These are phyloP conservation scores for Percina caprodes DNA, from an alignment of 2,113 vertebrate species.

Conservation along the genomic window DNA sequence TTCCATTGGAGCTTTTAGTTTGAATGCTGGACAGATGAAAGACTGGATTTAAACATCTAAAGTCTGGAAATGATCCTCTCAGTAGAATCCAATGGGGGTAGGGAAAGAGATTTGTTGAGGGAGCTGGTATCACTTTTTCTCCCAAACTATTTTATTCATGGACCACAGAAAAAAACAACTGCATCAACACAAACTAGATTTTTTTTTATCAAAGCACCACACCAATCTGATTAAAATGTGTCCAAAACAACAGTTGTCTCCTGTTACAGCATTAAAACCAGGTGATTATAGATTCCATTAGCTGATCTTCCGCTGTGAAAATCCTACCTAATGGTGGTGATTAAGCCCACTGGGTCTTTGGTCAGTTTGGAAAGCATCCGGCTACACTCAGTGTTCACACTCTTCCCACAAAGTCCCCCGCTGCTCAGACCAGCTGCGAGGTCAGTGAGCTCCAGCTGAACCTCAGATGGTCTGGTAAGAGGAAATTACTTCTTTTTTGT, in stretches of 20 bases:
- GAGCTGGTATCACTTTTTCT: not conserved
- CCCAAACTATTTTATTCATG: not conserved
- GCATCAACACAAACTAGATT: not conserved
- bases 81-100: not conserved
- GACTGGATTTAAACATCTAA: conserved; percentile 23
- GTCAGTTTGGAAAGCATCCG: conserved; percentile 48
- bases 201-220: conserved; percentile 8
- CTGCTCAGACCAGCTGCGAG: conserved; percentile 63
- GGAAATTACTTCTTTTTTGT: conserved; percentile 63
- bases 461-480: conserved; percentile 52
- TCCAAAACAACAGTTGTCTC: conserved; percentile 27
- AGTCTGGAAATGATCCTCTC: not conserved
- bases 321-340: conserved; percentile 53
- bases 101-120: not conserved
- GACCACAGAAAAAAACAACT: not conserved
- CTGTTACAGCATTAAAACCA: conserved; percentile 25
- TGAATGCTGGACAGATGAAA: conserved; percentile 26
- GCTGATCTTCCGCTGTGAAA: conserved; percentile 33
- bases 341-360: conserved; percentile 54
- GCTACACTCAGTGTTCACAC: conserved; percentile 17
- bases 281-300: conserved; percentile 61
- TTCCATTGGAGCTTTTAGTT: conserved; percentile 14
- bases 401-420: conserved; percentile 31
- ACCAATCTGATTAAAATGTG: conserved; percentile 22
- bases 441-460: conserved; percentile 59